Evolutionary conservation across 2,888 invertebrate species (phyloP).

Genomic region (Mellilla xanthometata): DNA sequence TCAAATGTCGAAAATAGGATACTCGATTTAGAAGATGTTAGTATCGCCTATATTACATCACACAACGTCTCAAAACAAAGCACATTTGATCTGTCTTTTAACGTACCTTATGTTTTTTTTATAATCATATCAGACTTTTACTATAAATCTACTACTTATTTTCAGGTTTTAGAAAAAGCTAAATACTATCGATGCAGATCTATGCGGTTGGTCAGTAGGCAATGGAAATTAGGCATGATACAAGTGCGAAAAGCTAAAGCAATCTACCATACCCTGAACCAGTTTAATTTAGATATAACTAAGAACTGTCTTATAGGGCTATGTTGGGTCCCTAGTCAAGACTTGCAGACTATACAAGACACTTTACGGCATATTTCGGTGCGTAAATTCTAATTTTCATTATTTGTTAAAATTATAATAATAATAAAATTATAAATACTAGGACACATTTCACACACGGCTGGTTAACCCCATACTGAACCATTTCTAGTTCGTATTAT

Average conservation of each 20-base stretch:
- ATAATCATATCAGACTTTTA: no score
- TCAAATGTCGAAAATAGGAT: constrained; percentile 89
- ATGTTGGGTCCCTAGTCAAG: constrained; percentile 89
- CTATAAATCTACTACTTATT: no score
- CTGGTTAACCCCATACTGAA: no score
- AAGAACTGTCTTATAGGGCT: constrained; percentile 91
- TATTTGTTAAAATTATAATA: no score
- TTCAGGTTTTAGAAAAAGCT: constrained; percentile 90
- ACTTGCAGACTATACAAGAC: constrained; percentile 84
- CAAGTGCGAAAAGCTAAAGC: constrained; percentile 95
- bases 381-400: constrained; percentile 21
- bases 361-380: constrained; percentile 48
- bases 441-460: no score
- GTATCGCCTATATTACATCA: no score
- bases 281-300: constrained; percentile 91
- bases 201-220: constrained; percentile 89
- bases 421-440: no score
- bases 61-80: no score
- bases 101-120: no score
- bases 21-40: constrained; percentile 89
- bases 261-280: constrained; percentile 92
- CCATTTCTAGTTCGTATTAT: no score
- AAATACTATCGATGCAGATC: constrained; percentile 93
- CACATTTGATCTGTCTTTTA: no score
- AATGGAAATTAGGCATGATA: constrained; percentile 89